Conservation (phyloP, 2,797 vertebrate species). For the Apodemus agrarius region DNA sequence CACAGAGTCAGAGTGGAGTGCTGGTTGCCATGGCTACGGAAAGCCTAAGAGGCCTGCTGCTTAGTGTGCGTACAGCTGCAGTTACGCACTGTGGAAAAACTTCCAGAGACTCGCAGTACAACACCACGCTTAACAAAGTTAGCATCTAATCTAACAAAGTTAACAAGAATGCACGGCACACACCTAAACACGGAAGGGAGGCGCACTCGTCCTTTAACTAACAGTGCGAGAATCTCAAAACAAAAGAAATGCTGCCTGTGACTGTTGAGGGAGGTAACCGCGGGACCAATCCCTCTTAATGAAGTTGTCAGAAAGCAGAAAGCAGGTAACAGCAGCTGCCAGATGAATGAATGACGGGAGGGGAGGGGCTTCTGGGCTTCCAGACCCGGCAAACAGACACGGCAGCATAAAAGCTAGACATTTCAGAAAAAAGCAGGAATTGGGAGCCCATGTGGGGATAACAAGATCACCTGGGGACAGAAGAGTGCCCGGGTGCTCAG, state of each 20-base stretch:
- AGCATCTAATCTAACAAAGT: neutral
- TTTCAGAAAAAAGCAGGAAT: neutral
- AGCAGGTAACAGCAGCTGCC: neutral
- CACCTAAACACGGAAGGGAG: neutral
- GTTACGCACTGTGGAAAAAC: neutral
- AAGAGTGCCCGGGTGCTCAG: fast-evolving
- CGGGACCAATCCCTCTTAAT: neutral
- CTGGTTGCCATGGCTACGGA: neutral
- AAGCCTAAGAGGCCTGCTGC: neutral
- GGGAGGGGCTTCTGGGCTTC: neutral
- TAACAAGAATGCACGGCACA: neutral
- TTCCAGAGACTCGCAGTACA: neutral
- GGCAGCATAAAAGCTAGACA: neutral
- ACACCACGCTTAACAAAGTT: neutral
- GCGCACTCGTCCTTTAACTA: neutral
- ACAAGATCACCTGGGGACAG: neutral
- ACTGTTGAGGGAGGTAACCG: neutral
- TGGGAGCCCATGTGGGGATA: fast-evolving
- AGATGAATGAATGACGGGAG: neutral
- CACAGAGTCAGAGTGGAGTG: neutral
- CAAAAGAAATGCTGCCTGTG: neutral
- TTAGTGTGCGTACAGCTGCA: neutral
- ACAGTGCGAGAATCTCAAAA: neutral
- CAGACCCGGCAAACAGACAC: fast-evolving
- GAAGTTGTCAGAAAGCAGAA: neutral